Evolutionary conservation across 2,797 vertebrate species (phyloP).

Genomic region (Acrossocheilus wenchowensis): DNA sequence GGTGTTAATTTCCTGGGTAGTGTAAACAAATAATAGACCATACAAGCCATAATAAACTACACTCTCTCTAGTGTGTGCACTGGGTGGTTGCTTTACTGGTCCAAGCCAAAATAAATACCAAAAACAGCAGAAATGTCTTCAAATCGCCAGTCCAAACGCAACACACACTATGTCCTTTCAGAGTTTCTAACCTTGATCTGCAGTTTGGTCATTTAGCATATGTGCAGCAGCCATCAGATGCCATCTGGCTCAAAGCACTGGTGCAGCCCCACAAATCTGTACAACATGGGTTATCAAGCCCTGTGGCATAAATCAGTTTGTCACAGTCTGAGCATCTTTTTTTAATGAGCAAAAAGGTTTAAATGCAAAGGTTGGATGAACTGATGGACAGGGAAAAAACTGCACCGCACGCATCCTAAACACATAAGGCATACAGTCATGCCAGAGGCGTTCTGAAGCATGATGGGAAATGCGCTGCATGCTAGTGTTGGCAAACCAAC

Average conservation of each 20-base stretch:
- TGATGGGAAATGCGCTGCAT: neutral
- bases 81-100: neutral
- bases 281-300: neutral
- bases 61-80: neutral
- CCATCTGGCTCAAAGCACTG: constrained; percentile 9
- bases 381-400: neutral
- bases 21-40: neutral
- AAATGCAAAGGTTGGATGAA: neutral
- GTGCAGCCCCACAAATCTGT: neutral
- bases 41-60: neutral
- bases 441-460: neutral
- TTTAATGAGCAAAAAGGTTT: neutral
- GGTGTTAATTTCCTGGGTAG: neutral
- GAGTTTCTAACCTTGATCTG: neutral
- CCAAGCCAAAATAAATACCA: neutral
- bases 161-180: neutral
- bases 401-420: neutral
- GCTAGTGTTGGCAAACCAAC: too few relatives aligned
- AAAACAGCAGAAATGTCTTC: neutral
- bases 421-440: neutral
- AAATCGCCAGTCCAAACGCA: neutral
- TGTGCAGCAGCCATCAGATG: constrained; percentile 8
- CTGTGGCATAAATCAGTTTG: neutral
- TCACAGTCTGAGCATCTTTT: neutral
- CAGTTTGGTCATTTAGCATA: neutral